Evolutionary conservation across 2,888 invertebrate genomes (phyloP).

Genomic region (Taenaris catops): DNA sequence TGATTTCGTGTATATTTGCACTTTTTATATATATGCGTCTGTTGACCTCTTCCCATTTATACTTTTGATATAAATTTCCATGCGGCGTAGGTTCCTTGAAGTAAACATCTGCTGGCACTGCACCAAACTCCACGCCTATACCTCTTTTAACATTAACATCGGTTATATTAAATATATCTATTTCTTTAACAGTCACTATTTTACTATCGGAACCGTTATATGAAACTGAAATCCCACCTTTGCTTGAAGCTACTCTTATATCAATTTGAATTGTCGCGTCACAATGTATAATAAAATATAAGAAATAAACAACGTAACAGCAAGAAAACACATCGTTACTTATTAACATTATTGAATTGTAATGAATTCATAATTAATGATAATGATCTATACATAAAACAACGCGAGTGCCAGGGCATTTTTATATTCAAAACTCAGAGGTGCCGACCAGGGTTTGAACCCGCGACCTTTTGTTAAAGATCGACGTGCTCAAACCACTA

Average conservation of each 20-base stretch:
- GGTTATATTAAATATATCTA: slow-evolving; percentile 46
- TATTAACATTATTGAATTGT: background rate
- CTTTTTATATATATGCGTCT: slow-evolving; percentile 38
- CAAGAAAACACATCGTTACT: slow-evolving; percentile 2
- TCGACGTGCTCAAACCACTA: too few species aligned
- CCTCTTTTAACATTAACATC: slow-evolving; percentile 45
- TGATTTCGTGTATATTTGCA: slow-evolving; percentile 37
- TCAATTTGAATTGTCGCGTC: slow-evolving; percentile 32
- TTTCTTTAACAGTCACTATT: slow-evolving; percentile 42
- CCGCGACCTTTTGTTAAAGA: too few species aligned
- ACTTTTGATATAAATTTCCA: slow-evolving; percentile 41
- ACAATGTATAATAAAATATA: slow-evolving; percentile 17
- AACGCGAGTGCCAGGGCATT: too few species aligned
- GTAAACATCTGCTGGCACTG: slow-evolving; percentile 43
- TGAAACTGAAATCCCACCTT: slow-evolving; percentile 28
- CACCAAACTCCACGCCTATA: slow-evolving; percentile 44
- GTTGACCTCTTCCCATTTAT: slow-evolving; percentile 44
- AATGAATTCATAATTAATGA: too few species aligned
- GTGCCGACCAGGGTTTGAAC: too few species aligned
- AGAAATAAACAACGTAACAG: background rate
- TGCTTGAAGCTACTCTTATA: slow-evolving; percentile 34
- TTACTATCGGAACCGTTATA: slow-evolving; percentile 38
- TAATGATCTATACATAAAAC: too few species aligned
- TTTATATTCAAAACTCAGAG: too few species aligned
- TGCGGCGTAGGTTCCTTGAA: slow-evolving; percentile 52